Evolutionary conservation across 2,797 vertebrate species (phyloP).

Genomic region (Sebastolobus altivelis): DNA sequence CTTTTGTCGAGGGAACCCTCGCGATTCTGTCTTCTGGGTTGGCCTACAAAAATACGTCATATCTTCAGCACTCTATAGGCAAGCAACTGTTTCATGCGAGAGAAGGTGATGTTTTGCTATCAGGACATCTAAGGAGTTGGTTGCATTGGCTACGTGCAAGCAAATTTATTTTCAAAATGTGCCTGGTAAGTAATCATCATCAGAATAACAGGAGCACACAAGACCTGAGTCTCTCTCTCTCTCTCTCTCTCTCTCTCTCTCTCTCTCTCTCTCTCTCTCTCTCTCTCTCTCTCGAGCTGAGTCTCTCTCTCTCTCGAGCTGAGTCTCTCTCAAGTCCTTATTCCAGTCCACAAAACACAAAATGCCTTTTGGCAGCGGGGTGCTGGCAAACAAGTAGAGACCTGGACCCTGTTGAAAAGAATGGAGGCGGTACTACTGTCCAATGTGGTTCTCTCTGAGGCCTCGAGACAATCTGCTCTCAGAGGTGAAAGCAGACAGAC

Average conservation of each 20-base stretch:
- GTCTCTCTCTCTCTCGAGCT: neutral
- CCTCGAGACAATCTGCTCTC: conserved; percentile 20
- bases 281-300: too few species aligned
- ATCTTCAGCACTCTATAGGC: too few species aligned
- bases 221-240: neutral
- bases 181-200: neutral
- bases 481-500: conserved; percentile 18
- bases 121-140: neutral
- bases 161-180: neutral
- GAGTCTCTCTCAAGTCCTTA: neutral
- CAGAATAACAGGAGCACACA: neutral
- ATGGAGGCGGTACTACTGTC: neutral
- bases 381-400: conserved; percentile 18
- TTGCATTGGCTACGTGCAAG: neutral
- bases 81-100: neutral
- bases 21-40: too few species aligned
- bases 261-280: neutral
- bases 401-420: conserved; percentile 15
- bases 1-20: too few species aligned
- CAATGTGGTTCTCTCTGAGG: conserved; percentile 11
- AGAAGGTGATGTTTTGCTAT: neutral
- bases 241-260: neutral
- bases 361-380: conserved; percentile 7
- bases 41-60: too few species aligned
- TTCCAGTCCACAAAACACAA: conserved; percentile 4